A percentile compares a stretch with the other conserved stretches of the same genome.
Evolutionary conservation across 2,797 vertebrate species (phyloP).

Genomic region (Myotis vivesi): DNA sequence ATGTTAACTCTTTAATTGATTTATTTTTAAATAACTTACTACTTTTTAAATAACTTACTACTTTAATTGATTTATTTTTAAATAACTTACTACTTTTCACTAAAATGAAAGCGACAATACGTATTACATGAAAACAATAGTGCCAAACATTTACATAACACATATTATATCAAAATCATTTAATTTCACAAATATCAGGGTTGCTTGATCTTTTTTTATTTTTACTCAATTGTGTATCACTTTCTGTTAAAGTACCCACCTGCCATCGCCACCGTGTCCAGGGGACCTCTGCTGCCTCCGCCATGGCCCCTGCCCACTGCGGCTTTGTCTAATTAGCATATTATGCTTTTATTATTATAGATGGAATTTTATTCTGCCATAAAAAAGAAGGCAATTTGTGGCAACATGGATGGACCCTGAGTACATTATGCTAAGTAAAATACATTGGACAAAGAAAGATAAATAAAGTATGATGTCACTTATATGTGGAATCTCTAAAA

Average conservation of each 20-base stretch:
- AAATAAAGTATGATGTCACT: background rate
- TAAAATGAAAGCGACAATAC: background rate
- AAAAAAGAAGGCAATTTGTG: background rate
- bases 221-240: background rate
- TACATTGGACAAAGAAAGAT: background rate
- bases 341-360: too few relatives aligned
- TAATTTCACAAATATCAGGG: background rate
- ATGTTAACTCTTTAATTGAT: slow-evolving; percentile 1
- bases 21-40: background rate
- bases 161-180: slow-evolving; percentile 3
- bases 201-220: background rate
- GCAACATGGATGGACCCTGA: background rate
- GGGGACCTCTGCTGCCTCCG: too few relatives aligned
- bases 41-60: too few relatives aligned
- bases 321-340: too few relatives aligned
- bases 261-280: too few relatives aligned
- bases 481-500: background rate
- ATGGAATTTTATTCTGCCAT: background rate
- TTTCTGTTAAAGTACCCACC: background rate
- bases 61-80: background rate
- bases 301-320: too few relatives aligned
- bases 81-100: background rate
- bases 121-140: background rate
- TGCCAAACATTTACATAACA: background rate
- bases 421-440: background rate